Evolutionary conservation across 1,140 invertebrate genomes (phyloP).

Genomic region (Leptestheria dahalacensis): DNA sequence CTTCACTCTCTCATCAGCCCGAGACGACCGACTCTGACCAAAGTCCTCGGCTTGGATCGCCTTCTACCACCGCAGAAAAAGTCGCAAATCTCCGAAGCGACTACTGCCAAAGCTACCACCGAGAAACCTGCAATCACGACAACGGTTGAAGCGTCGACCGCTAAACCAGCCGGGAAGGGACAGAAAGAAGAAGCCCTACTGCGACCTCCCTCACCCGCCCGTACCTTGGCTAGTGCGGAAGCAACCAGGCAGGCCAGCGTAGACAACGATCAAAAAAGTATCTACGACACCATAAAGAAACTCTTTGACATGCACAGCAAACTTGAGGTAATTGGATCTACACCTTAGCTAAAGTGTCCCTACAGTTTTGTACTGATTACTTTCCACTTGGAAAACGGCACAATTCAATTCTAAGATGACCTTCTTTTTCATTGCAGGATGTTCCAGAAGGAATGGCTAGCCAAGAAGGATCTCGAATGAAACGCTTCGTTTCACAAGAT

Average conservation of each 20-base stretch:
- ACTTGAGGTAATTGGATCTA: slow-evolving; percentile 8
- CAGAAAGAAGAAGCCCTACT: slow-evolving; percentile 44
- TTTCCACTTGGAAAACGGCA: too few relatives aligned
- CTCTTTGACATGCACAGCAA: slow-evolving; percentile 31
- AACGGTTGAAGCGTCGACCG: background rate
- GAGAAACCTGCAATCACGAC: background rate
- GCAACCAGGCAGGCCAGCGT: background rate
- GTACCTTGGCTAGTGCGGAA: slow-evolving; percentile 28
- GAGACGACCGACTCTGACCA: background rate
- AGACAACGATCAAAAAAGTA: slow-evolving; percentile 16
- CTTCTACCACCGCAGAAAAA: background rate
- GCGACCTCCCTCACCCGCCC: slow-evolving; percentile 34
- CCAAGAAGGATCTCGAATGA: background rate
- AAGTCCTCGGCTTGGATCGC: background rate
- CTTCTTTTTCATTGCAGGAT: background rate
- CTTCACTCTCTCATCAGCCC: background rate
- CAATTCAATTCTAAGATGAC: too few relatives aligned
- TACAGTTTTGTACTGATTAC: too few relatives aligned
- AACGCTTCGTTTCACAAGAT: background rate
- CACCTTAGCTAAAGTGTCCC: too few relatives aligned
- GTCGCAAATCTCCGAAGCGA: background rate
- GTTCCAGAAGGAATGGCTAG: background rate
- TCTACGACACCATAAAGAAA: slow-evolving; percentile 38
- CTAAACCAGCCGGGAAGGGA: slow-evolving; percentile 23
- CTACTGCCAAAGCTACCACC: background rate